A percentile compares a stretch with the other conserved stretches of the same genome.
Evolutionary conservation across 30 jellyfish, hydroid and myxozoan genomes (phyloP).

Genomic region (Aurelia aurita): DNA sequence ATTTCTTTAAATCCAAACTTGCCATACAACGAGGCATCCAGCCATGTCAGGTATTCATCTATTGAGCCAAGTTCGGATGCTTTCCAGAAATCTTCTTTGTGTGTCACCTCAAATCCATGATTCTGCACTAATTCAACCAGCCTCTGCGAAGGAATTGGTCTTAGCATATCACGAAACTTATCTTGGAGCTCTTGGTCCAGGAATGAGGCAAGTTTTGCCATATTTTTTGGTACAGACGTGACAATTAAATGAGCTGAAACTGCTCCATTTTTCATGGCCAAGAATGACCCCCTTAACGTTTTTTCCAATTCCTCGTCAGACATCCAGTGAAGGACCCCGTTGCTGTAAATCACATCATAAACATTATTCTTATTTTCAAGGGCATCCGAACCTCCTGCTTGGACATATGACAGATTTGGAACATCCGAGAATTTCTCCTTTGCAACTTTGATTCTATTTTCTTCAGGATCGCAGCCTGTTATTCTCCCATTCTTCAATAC

Average conservation of each 20-base stretch:
- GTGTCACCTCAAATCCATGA: neutral
- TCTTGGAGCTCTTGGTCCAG: neutral
- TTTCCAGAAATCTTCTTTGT: neutral
- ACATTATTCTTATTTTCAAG: neutral
- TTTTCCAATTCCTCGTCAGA: neutral
- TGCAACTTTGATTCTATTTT: neutral
- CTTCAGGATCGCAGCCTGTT: constrained; percentile 5
- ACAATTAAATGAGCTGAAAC: neutral
- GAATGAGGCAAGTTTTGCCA: neutral
- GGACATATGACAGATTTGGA: neutral
- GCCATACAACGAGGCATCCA: too few relatives aligned
- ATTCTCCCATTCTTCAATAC: constrained; percentile 2
- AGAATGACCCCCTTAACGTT: neutral
- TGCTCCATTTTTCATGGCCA: constrained; percentile 1
- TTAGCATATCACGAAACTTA: neutral
- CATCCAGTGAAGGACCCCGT: constrained; percentile 2
- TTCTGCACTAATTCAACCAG: neutral
- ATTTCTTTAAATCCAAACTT: too few relatives aligned
- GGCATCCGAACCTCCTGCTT: neutral
- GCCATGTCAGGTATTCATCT: too few relatives aligned
- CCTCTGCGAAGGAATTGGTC: neutral
- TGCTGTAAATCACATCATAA: neutral
- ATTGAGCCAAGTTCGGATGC: neutral
- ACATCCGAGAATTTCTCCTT: neutral
- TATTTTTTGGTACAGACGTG: neutral